phyloP scores from a whole-genome alignment of 2,888 invertebrate genomes.

The Diachrysia chrysitis region DNA sequence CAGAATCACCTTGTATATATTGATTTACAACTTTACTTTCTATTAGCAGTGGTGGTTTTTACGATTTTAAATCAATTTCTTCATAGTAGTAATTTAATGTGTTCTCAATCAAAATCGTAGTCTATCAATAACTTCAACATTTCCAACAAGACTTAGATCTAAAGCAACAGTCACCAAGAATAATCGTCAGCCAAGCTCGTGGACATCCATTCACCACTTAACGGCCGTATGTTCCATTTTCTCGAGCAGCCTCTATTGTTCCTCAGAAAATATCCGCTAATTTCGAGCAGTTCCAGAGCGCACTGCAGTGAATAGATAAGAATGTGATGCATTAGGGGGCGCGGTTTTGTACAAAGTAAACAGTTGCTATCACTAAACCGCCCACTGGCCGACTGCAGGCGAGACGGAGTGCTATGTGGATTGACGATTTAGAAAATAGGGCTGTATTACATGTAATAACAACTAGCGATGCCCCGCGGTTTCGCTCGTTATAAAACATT shows the following conservation, averaged over 20 bases:
- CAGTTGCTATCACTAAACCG: conserved; percentile 67
- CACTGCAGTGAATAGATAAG: conserved; percentile 78
- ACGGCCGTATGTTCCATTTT: background rate
- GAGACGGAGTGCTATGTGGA: conserved; percentile 27
- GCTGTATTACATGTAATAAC: background rate
- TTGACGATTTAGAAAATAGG: conserved; percentile 12
- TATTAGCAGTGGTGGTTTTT: too few species aligned
- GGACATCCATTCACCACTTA: background rate
- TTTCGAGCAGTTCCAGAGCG: conserved; percentile 52
- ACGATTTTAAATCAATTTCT: too few species aligned
- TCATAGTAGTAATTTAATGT: too few species aligned
- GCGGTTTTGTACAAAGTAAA: conserved; percentile 72
- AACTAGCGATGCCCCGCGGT: too few species aligned
- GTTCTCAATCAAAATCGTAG: background rate
- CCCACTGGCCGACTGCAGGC: conserved; percentile 59
- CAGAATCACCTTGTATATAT: too few species aligned
- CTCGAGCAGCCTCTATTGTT: conserved; percentile 23
- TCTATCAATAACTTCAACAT: background rate
- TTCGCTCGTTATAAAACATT: too few species aligned
- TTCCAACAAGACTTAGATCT: background rate
- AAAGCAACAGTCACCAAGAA: background rate
- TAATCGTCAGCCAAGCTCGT: background rate
- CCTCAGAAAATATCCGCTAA: conserved; percentile 49
- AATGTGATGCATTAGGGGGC: conserved; percentile 78
- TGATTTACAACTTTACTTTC: too few species aligned